Conservation (phyloP, 2,888 invertebrate species). For the Eledone cirrhosa region DNA sequence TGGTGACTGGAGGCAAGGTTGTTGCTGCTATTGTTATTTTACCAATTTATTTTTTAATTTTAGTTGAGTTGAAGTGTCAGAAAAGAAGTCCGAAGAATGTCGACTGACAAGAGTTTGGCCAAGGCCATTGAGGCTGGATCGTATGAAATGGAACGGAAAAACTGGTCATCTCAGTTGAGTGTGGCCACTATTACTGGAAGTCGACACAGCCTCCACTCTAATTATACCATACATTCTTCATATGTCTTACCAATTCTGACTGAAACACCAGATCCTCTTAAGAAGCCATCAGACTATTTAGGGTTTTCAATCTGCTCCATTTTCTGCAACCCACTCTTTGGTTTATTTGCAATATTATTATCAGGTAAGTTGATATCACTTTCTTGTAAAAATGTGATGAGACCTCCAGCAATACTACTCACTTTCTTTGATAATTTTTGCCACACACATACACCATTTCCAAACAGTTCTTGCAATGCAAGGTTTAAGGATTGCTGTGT, state of each 20-base stretch:
- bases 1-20: no score
- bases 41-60: no score
- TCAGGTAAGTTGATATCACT: slow-evolving; percentile 43
- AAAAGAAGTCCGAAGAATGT: no score
- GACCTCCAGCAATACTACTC: no score
- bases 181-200: slow-evolving; percentile 44
- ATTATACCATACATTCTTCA: slow-evolving; percentile 49
- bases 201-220: slow-evolving; percentile 53
- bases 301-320: slow-evolving; percentile 55
- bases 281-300: slow-evolving; percentile 53
- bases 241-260: slow-evolving; percentile 57
- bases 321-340: slow-evolving; percentile 58
- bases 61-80: no score
- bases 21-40: no score
- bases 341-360: slow-evolving; percentile 53
- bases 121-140: background rate
- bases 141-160: slow-evolving; percentile 28
- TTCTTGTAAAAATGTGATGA: no score
- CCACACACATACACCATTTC: no score
- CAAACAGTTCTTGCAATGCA: no score
- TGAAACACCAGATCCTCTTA: slow-evolving; percentile 50
- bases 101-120: no score
- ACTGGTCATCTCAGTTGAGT: slow-evolving; percentile 26
- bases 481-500: no score
- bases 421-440: no score